These are phyloP conservation scores for Chesias legatella DNA, from an alignment of 2,888 invertebrate genomes.

Conservation along the genomic window DNA sequence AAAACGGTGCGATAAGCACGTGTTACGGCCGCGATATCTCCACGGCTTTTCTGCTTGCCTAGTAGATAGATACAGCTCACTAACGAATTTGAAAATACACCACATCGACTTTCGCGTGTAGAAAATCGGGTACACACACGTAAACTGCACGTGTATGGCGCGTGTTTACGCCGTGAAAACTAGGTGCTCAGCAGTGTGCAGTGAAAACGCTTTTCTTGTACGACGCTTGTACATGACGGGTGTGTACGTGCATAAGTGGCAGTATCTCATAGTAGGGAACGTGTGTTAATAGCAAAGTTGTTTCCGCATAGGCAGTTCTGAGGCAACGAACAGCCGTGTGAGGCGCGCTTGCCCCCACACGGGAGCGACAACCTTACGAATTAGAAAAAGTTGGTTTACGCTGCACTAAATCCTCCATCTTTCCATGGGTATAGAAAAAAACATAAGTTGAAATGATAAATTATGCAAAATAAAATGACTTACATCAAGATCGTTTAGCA, in stretches of 20 bases:
- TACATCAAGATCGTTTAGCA: neutral
- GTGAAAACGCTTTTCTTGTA: slow-evolving; percentile 65
- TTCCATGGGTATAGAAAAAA: slow-evolving; percentile 2
- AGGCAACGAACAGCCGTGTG: slow-evolving; percentile 67
- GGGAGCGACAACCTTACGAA: slow-evolving; percentile 78
- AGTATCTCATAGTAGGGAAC: slow-evolving; percentile 76
- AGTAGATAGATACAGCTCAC: slow-evolving; percentile 70
- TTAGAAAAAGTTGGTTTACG: slow-evolving; percentile 70
- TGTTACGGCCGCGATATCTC: slow-evolving; percentile 38
- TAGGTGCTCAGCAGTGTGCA: slow-evolving; percentile 41
- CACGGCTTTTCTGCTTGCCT: slow-evolving; percentile 48
- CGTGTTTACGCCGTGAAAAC: slow-evolving; percentile 41
- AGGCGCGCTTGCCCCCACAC: slow-evolving; percentile 64
- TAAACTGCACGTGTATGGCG: slow-evolving; percentile 50
- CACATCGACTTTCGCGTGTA: slow-evolving; percentile 55
- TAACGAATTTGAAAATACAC: slow-evolving; percentile 62
- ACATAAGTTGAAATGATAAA: neutral
- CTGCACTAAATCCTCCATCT: slow-evolving; percentile 35
- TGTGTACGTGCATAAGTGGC: slow-evolving; percentile 64
- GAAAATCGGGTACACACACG: slow-evolving; percentile 58
- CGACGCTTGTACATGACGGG: slow-evolving; percentile 38
- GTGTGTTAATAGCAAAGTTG: slow-evolving; percentile 76
- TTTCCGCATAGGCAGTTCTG: slow-evolving; percentile 76
- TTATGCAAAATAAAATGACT: neutral
- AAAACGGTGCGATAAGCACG: slow-evolving; percentile 36